These are phyloP conservation scores for Momotus momota DNA, from an alignment of 2,797 vertebrate genomes.

Conservation along the genomic window DNA sequence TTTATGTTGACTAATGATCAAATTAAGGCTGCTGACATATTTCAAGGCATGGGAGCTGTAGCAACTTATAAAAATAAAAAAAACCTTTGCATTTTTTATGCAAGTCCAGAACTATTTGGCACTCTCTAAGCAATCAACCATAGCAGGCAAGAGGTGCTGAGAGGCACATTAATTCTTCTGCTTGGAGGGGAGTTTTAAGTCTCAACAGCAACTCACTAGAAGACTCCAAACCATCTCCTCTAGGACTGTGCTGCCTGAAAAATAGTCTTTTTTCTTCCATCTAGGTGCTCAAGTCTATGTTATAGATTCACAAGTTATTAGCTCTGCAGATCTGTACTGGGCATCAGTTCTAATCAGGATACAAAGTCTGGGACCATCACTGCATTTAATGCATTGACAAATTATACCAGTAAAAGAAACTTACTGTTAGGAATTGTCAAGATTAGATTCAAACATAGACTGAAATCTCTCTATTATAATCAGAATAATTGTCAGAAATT, in stretches of 20 bases:
- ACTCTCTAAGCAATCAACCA: not conserved
- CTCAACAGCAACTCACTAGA: not conserved
- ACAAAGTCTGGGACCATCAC: not conserved
- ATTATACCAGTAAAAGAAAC: not conserved
- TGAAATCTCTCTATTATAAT: not conserved
- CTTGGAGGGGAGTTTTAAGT: not conserved
- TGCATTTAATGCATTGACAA: not conserved
- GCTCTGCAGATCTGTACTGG: not conserved
- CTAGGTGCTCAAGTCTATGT: not conserved
- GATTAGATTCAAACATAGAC: not conserved
- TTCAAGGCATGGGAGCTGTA: not conserved
- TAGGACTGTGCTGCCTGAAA: not conserved
- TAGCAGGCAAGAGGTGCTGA: not conserved
- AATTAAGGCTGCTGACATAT: not conserved
- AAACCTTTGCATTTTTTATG: not conserved
- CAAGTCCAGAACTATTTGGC: slow-evolving; percentile 1
- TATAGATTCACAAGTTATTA: not conserved
- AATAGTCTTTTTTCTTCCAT: not conserved
- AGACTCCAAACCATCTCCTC: not conserved
- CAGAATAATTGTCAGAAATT: not conserved
- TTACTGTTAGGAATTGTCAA: not conserved
- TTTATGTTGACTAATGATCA: not conserved
- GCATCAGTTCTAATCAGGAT: not conserved
- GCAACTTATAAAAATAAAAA: not conserved
- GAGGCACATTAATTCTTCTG: not conserved